phyloP scores from a whole-genome alignment of 2,888 invertebrate genomes.

The Tuberolachnus salignus region DNA sequence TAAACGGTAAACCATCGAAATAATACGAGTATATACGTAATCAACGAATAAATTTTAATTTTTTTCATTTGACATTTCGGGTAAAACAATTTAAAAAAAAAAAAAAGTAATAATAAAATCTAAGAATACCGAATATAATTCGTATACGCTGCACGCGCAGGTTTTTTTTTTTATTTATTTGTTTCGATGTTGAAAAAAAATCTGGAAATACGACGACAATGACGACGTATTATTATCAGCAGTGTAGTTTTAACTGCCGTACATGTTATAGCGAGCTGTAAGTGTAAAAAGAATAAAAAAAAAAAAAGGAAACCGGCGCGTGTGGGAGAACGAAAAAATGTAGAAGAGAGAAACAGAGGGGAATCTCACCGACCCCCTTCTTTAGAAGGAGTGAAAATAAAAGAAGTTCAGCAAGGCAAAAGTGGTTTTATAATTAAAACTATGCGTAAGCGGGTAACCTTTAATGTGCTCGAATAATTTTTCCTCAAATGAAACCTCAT shows the following conservation, averaged over 20 bases:
- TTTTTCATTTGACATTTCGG: too few relatives aligned
- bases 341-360: too few relatives aligned
- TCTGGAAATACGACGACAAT: not conserved
- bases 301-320: not conserved
- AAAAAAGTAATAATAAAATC: too few relatives aligned
- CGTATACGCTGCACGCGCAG: not conserved
- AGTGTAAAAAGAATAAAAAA: conserved; percentile 16
- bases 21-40: too few relatives aligned
- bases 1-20: too few relatives aligned
- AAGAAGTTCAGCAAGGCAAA: conserved; percentile 43
- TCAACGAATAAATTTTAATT: too few relatives aligned
- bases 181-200: not conserved
- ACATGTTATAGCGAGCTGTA: not conserved
- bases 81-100: too few relatives aligned
- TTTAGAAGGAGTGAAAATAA: conserved; percentile 11
- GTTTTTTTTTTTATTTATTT: not conserved
- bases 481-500: conserved; percentile 46
- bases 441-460: conserved; percentile 52
- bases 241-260: not conserved
- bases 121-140: not conserved
- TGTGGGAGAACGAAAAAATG: conserved; percentile 5
- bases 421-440: conserved; percentile 56
- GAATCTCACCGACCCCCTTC: too few relatives aligned
- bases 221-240: not conserved
- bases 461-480: conserved; percentile 56